A percentile compares a stretch with the other conserved stretches of the same genome.
These are phyloP conservation scores for Pycnomerus fuliginosus DNA, from an alignment of 2,888 invertebrate genomes.

Conservation along the genomic window DNA sequence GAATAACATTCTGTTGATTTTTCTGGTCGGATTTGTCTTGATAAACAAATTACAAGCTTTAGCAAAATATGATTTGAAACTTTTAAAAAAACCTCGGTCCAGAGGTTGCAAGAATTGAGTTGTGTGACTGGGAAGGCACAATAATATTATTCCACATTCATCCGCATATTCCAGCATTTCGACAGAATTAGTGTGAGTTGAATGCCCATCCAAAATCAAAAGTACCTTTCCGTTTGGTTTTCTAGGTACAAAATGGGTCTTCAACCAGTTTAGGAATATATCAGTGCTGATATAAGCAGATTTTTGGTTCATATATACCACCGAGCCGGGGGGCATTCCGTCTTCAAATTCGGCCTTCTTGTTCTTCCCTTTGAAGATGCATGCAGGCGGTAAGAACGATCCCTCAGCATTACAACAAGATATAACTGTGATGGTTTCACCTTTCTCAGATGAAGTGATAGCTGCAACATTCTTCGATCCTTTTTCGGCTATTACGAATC, in stretches of 20 bases:
- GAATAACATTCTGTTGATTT: conserved; percentile 18
- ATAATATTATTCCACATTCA: conserved; percentile 42
- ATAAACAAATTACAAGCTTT: not conserved
- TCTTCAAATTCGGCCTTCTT: too few species aligned
- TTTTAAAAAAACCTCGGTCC: conserved; percentile 20
- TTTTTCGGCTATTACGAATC: conserved; percentile 19
- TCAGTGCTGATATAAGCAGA: too few species aligned
- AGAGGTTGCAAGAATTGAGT: conserved; percentile 27
- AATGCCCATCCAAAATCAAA: conserved; percentile 27
- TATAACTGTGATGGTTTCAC: conserved; percentile 25
- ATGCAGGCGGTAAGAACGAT: conserved; percentile 16
- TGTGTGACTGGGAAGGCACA: conserved; percentile 26
- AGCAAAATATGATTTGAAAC: conserved; percentile 6
- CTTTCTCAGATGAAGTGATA: conserved; percentile 18
- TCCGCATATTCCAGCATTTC: conserved; percentile 25
- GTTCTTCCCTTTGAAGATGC: conserved; percentile 22
- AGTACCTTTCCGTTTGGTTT: conserved; percentile 25
- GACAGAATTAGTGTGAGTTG: conserved; percentile 23
- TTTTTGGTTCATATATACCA: too few species aligned
- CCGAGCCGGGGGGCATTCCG: too few species aligned
- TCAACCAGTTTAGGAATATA: not conserved
- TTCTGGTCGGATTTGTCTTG: conserved; percentile 1
- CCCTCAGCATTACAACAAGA: conserved; percentile 24
- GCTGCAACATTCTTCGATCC: conserved; percentile 21
- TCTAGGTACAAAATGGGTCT: conserved; percentile 12